These are phyloP conservation scores for Cordilura impudica DNA, from an alignment of 2,888 invertebrate genomes.

Conservation along the genomic window DNA sequence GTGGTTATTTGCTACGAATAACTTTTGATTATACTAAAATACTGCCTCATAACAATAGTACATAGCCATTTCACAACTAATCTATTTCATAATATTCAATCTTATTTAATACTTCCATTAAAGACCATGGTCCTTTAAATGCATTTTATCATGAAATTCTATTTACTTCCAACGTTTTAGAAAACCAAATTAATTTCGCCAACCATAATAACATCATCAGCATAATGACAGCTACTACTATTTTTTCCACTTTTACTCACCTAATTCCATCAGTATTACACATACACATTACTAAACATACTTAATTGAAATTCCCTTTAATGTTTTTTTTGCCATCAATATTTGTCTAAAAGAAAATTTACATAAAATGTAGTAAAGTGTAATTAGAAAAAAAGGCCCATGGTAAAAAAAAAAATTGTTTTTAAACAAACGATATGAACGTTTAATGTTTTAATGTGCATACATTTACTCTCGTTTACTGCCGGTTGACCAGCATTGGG, in stretches of 20 bases:
- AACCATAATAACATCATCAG: neutral
- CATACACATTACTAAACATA: neutral
- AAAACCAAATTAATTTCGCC: neutral
- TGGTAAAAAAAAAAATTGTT: conserved; percentile 3
- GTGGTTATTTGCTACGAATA: too few relatives aligned
- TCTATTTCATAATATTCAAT: too few relatives aligned
- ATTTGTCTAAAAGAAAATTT: neutral
- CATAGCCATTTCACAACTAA: too few relatives aligned
- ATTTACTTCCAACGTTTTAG: neutral
- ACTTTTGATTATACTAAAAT: too few relatives aligned
- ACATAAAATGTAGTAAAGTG: conserved; percentile 11
- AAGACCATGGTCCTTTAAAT: neutral
- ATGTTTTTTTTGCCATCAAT: neutral
- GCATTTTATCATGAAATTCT: neutral
- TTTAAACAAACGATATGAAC: neutral
- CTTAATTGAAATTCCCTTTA: conserved; percentile 23
- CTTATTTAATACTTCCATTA: too few relatives aligned
- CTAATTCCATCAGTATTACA: conserved; percentile 2
- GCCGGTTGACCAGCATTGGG: conserved; percentile 19
- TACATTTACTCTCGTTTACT: conserved; percentile 10
- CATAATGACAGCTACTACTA: conserved; percentile 1
- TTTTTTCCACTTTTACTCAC: conserved; percentile 26
- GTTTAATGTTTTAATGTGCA: conserved; percentile 3
- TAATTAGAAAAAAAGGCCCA: conserved; percentile 16
- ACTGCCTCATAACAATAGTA: too few relatives aligned